Base-by-base conservation (phyloP, 2,797 vertebrate species). In the Aldrovandia affinis region DNA sequence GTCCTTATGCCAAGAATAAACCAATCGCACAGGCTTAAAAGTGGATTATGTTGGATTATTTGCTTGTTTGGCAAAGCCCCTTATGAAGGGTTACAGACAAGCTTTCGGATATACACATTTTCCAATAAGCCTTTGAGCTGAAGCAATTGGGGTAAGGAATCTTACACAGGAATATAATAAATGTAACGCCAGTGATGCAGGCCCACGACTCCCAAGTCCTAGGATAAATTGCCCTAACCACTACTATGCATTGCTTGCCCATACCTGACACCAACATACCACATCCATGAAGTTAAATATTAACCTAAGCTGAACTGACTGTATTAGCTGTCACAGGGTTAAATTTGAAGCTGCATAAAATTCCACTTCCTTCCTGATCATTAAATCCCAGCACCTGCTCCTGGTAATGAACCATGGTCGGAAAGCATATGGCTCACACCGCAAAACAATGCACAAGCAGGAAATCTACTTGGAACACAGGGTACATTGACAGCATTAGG, bases 391-490 rank as follows among this genome's bases (percentile, higher is more conserved):
- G 68, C 36, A 39, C 33, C 33, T 39, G 3, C 36, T 70, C 20
- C 68, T 39, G 68, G 68, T 70, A 70, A 70, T 70, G 68, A 70
- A 70, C 68, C 68, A 0, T 70, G 68, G 6, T 70, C 18, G 39
- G 68, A 39, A 20, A 39, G 33, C 15, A 18, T 14, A 70, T 20
- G 65, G 25, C 65, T 39, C 33, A 12, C 33, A 18, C 33, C 20
- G 14, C 30, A 70, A 70, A 70, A 70, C 68, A 36, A 3, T 39
- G 36, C 68, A 36, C 68, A 70, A 8, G 14, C 68, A 70, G 36
- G 33, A 14, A 39, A 39, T 20, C 68, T 70, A 33, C 33, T 33
- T 39, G 36, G 63, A 70, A 70, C 15, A 39, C 30, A 70, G 0
- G 0, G 2, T 20, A 70, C 14, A 70, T 39, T 70, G 3, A 70